These are phyloP conservation scores for Glomeris maerens DNA, from an alignment of 1,140 invertebrate species.

Conservation along the genomic window DNA sequence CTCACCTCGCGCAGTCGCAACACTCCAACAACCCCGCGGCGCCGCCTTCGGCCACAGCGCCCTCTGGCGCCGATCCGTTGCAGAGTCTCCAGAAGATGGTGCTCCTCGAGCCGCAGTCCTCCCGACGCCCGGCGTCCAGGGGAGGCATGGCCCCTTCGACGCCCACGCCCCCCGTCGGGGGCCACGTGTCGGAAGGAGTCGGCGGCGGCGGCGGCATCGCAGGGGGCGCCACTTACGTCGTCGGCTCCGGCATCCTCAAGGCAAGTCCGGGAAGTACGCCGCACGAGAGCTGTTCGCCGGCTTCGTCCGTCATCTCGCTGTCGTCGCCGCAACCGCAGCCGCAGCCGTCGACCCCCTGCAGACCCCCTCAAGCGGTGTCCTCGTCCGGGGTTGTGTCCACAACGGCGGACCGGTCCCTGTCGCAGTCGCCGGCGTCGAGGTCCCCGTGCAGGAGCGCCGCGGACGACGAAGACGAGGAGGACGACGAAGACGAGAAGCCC, in stretches of 20 bases:
- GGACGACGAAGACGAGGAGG: background rate
- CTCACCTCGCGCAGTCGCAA: no score
- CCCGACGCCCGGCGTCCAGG: no score
- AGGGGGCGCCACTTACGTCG: conserved; percentile 17
- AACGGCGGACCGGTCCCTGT: background rate
- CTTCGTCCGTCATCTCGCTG: no score
- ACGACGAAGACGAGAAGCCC: background rate
- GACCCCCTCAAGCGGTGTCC: background rate
- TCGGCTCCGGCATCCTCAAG: no score
- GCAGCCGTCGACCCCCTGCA: background rate
- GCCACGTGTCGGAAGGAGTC: background rate
- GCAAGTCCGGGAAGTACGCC: no score
- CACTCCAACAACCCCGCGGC: conserved; percentile 16
- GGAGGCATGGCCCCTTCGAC: conserved; percentile 15
- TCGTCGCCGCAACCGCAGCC: no score
- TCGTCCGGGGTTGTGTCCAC: no score
- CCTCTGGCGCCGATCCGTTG: conserved; percentile 21
- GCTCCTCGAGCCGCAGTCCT: conserved; percentile 19
- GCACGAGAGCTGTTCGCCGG: no score
- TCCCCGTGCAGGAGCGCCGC: background rate
- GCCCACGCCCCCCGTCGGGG: background rate
- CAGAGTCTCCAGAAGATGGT: conserved; percentile 26
- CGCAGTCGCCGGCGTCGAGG: background rate
- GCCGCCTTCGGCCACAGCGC: conserved; percentile 9
- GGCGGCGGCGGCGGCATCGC: conserved; percentile 1